Evolutionary conservation across 2,888 invertebrate genomes (phyloP).

Genomic region (Leptopterna dolabrata): DNA sequence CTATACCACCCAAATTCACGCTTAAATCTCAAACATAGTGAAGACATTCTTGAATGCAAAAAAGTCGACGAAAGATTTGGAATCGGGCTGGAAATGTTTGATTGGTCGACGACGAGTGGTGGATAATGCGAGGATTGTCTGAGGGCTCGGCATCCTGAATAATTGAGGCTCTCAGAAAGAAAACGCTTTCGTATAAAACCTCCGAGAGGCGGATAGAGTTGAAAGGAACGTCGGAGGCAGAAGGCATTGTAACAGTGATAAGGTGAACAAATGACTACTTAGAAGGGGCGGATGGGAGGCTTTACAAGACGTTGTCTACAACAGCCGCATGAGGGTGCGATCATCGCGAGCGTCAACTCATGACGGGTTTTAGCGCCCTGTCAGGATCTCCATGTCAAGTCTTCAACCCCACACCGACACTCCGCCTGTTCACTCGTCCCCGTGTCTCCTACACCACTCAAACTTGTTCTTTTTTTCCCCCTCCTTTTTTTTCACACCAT

Average conservation of each 20-base stretch:
- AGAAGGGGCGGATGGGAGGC: background rate
- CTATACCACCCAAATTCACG: too few relatives aligned
- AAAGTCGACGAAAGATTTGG: background rate
- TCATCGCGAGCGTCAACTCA: constrained; percentile 8
- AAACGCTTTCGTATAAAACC: constrained; percentile 15
- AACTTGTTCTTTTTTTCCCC: background rate
- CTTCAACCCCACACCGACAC: background rate
- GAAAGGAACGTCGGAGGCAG: background rate
- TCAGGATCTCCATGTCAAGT: constrained; percentile 18
- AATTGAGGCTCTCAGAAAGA: constrained; percentile 33
- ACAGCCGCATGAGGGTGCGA: constrained; percentile 6
- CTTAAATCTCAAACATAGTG: too few relatives aligned
- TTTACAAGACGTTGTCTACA: background rate
- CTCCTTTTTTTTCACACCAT: background rate
- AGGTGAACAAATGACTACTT: constrained; percentile 29
- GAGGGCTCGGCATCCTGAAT: constrained; percentile 2
- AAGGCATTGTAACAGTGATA: constrained; percentile 20
- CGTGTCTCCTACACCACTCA: background rate
- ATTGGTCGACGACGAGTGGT: background rate
- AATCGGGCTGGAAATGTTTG: background rate
- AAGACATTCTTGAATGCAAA: too few relatives aligned
- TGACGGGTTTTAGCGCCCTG: constrained; percentile 30
- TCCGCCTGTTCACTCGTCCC: background rate
- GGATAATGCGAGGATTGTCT: background rate
- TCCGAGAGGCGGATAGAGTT: background rate